Percentiles rank a stretch among this genome's conserved stretches.
Evolutionary conservation across 1,140 invertebrate genomes (phyloP).

Genomic region (Hyles euphorbiae): DNA sequence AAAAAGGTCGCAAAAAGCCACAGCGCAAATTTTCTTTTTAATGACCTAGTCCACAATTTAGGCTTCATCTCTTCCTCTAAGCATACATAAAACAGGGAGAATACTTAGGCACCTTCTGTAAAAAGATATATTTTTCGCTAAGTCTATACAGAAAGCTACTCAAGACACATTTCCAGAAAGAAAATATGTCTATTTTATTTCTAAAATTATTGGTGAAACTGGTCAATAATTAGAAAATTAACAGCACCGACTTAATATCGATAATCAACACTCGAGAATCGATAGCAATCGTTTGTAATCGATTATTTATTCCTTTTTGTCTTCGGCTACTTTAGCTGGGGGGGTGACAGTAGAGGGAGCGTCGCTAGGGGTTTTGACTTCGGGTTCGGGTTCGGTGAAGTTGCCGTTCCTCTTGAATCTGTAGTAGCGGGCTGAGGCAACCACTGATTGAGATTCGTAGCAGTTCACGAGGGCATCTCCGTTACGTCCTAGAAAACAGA

Average conservation of each 20-base stretch:
- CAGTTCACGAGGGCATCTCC: slow-evolving; percentile 64
- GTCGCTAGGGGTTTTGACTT: slow-evolving; percentile 14
- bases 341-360: slow-evolving; percentile 10
- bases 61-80: too few relatives aligned
- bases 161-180: too few relatives aligned
- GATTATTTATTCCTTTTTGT: slow-evolving; percentile 5
- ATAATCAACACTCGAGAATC: not conserved
- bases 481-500: slow-evolving; percentile 40
- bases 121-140: too few relatives aligned
- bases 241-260: not conserved
- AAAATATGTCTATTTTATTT: too few relatives aligned
- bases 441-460: slow-evolving; percentile 58
- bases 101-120: too few relatives aligned
- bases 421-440: slow-evolving; percentile 53
- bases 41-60: too few relatives aligned
- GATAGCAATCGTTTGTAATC: not conserved
- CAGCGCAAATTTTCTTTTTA: too few relatives aligned
- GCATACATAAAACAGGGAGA: too few relatives aligned
- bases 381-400: slow-evolving; percentile 33
- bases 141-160: too few relatives aligned
- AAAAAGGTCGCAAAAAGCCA: too few relatives aligned
- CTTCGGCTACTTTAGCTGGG: slow-evolving; percentile 7
- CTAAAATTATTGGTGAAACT: too few relatives aligned
- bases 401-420: slow-evolving; percentile 61
- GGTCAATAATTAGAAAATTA: too few relatives aligned